Base-by-base conservation (phyloP, 2,888 invertebrate genomes). In the Deilephila porcellus region DNA sequence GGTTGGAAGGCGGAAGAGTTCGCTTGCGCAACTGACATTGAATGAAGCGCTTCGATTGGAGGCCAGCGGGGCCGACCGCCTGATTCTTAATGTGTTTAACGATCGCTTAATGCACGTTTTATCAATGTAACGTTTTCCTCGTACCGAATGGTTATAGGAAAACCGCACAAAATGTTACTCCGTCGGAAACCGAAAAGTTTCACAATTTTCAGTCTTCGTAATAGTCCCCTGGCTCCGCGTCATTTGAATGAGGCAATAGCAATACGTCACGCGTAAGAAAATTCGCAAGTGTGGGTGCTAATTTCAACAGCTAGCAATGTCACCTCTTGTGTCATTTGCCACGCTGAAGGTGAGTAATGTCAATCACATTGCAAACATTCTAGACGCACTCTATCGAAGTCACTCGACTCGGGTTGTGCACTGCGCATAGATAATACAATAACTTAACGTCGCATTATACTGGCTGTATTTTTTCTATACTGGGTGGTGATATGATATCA, bases 1-100 rank as follows among this genome's bases (percentile, higher is more conserved):
- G 90, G 88, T 92, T 85, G 85, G 87, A 89, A 90, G 88, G 92
- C 93, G 93, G 93, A 93, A 93, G 93, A 93, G 85, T 81, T 87
- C 86, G 92, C 90, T 94, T 94, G 92, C 94, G 93, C 93, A 94
- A 93, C 90, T 93, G 94, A 93, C 94, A 94, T 94, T 94, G 94
- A 93, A 93, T 83, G 81, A 83, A 88, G 86, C 86, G 90, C 89
- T 88, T 88, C 86, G 87, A 85, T 86, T 86, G 88, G 92, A 93
- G 93, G 93, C 91, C 93, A 45, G 86, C 83, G 76, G 80, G 78
- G 86, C 83, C 78, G 80, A 78, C 80, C 87, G 91, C 89, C 91
- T 88, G 89, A 90, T 88, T 92, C 88, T 90, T 87, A 80, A 83
- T 82, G 83, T 85, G 83, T 79, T 86, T 87, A 73, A 29, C n/a